A percentile compares a stretch with the other conserved stretches of the same genome.
phyloP scores from a whole-genome alignment of 2,888 invertebrate species.

The Eudemis profundana region DNA sequence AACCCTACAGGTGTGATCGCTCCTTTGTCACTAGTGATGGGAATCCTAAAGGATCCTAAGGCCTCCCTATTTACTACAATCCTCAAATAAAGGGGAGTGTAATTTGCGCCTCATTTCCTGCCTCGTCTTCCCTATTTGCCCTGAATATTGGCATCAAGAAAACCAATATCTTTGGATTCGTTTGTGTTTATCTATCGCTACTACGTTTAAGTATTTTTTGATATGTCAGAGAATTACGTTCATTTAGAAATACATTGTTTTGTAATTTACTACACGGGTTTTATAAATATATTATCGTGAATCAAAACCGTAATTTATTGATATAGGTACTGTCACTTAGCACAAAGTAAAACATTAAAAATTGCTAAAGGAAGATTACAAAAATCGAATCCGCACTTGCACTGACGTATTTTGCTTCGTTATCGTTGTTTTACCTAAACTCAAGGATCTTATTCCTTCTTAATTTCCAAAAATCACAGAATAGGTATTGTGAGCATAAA shows the following conservation, averaged over 20 bases:
- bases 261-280: background rate
- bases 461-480: too few relatives aligned
- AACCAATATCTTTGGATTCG: slow-evolving; percentile 6
- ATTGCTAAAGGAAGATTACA: too few relatives aligned
- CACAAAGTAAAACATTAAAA: too few relatives aligned
- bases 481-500: too few relatives aligned
- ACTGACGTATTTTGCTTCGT: too few relatives aligned
- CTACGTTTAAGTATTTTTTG: background rate
- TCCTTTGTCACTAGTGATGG: background rate
- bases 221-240: background rate
- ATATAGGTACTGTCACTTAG: too few relatives aligned
- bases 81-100: slow-evolving; percentile 9
- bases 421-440: too few relatives aligned
- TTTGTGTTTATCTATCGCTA: slow-evolving; percentile 3
- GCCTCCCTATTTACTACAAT: slow-evolving; percentile 17
- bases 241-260: background rate
- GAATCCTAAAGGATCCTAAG: background rate
- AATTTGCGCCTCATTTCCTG: slow-evolving; percentile 24
- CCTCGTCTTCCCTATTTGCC: slow-evolving; percentile 7
- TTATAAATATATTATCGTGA: too few relatives aligned
- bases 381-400: too few relatives aligned
- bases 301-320: too few relatives aligned
- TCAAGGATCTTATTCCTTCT: too few relatives aligned
- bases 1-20: too few relatives aligned
- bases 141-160: background rate